Evolutionary conservation across 2,113 vertebrate genomes (phyloP).

Genomic region (Phrynosoma platyrhinos): DNA sequence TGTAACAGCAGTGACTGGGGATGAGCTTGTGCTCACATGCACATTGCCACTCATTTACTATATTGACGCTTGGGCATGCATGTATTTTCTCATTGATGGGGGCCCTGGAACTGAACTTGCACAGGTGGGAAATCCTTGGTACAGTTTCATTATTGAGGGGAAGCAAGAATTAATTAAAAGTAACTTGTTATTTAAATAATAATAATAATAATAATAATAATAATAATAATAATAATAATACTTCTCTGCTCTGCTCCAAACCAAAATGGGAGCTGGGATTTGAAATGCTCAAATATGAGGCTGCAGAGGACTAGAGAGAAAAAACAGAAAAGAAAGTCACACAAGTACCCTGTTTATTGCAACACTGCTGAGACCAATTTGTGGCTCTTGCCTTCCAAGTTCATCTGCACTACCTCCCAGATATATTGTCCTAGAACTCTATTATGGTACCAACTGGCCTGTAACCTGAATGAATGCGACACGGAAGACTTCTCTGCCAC

Average conservation of each 20-base stretch:
- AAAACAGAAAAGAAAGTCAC: neutral
- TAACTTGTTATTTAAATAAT: no score
- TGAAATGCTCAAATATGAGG: neutral
- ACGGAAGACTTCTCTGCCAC: neutral
- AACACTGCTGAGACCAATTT: neutral
- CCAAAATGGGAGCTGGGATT: neutral
- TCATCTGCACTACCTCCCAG: neutral
- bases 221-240: no score
- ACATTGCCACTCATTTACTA: no score
- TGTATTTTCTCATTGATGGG: no score
- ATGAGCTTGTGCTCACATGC: no score
- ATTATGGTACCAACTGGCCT: slow-evolving; percentile 6
- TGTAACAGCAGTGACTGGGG: no score
- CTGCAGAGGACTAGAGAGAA: neutral
- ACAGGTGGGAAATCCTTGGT: no score
- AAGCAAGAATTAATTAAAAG: no score
- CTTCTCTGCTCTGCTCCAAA: neutral
- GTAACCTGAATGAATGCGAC: neutral
- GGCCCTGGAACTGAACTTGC: no score
- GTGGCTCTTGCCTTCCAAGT: neutral
- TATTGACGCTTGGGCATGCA: no score
- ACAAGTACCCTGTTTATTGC: neutral
- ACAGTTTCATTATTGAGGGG: no score
- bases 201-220: no score
- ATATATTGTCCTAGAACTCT: neutral